A percentile compares a stretch with the other conserved stretches of the same genome.
Conservation (phyloP, 1,140 invertebrate genomes). For the Drosophila nebulosa region DNA sequence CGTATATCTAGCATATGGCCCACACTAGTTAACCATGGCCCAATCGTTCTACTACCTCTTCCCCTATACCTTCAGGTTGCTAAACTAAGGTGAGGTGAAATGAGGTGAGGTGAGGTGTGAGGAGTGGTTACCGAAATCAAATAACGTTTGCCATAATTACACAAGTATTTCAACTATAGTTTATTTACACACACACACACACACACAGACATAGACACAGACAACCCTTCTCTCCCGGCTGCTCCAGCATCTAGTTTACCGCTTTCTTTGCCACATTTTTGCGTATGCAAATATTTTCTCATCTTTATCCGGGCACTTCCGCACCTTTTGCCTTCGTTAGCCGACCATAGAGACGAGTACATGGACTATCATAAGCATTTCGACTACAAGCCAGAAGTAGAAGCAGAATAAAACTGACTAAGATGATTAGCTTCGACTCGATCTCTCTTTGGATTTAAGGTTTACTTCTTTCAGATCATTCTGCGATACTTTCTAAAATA, state of each 20-base stretch:
- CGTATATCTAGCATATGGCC: not conserved
- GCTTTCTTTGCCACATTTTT: constrained; percentile 46
- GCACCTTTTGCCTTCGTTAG: constrained; percentile 40
- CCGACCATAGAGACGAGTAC: not conserved
- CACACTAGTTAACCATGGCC: not conserved
- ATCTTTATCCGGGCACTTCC: constrained; percentile 44
- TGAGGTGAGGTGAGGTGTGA: not conserved
- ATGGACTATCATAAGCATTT: not conserved
- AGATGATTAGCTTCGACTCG: too few species aligned
- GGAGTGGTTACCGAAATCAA: constrained; percentile 39
- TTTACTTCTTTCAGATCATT: too few species aligned
- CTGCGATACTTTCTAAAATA: too few species aligned
- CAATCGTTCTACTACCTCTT: not conserved
- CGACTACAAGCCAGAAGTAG: not conserved
- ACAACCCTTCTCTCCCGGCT: not conserved
- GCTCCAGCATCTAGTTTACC: not conserved
- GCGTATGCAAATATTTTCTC: constrained; percentile 50
- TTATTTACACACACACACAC: constrained; percentile 37
- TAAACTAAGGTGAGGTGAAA: not conserved
- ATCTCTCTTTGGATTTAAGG: too few species aligned
- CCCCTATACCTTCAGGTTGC: too few species aligned
- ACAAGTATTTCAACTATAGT: constrained; percentile 55
- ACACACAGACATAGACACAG: constrained; percentile 3
- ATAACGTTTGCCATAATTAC: constrained; percentile 57
- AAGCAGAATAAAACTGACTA: too few species aligned